phyloP scores from a whole-genome alignment of 1,140 invertebrate species.

The Caerostris extrusa region DNA sequence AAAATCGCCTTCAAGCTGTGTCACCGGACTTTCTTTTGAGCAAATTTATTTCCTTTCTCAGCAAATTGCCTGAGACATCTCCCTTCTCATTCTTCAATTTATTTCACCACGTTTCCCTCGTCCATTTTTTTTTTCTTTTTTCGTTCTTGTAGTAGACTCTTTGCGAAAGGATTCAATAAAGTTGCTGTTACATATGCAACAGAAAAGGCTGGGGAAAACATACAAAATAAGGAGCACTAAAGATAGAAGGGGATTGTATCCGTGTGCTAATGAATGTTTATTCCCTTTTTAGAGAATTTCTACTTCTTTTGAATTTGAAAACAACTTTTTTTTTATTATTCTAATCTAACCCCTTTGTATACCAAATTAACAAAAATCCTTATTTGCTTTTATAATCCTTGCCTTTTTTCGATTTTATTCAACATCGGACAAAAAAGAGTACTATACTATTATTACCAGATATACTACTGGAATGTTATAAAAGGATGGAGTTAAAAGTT shows the following conservation, averaged over 20 bases:
- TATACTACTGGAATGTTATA: no score
- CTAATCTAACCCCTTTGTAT: no score
- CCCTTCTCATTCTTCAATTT: constrained; percentile 4
- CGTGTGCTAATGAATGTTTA: not conserved
- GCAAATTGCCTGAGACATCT: constrained; percentile 8
- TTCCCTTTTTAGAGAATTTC: not conserved
- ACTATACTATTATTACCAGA: no score
- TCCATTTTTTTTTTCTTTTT: not conserved
- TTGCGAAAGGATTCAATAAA: not conserved
- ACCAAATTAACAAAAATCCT: no score
- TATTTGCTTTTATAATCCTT: no score
- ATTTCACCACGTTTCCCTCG: not conserved
- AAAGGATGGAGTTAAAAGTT: no score
- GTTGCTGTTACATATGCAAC: not conserved
- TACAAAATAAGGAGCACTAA: not conserved
- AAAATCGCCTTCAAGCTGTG: not conserved
- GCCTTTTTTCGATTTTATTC: no score
- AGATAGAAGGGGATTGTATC: not conserved
- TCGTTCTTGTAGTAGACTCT: not conserved
- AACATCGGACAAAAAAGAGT: no score
- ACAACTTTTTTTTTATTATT: no score
- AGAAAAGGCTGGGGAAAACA: not conserved
- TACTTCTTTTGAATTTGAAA: not conserved
- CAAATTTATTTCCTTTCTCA: constrained; percentile 1
- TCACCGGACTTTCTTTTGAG: not conserved